A percentile compares a stretch with the other conserved stretches of the same genome.
Evolutionary conservation across 2,888 invertebrate species (phyloP).

Genomic region (Drosophila recens): DNA sequence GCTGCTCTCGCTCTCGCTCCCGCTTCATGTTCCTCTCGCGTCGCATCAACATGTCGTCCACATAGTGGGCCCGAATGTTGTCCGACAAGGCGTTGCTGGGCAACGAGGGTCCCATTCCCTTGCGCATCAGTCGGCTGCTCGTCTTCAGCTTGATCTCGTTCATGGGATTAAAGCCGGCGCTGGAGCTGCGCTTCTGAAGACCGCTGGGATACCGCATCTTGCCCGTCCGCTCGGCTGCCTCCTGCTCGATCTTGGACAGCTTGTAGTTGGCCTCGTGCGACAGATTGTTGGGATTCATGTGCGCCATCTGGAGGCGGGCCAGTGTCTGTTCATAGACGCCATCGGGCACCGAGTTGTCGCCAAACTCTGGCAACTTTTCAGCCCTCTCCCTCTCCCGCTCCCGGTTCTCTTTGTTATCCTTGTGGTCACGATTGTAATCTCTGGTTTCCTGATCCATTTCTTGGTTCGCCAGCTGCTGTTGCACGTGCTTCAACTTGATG

Average conservation of each 20-base stretch:
- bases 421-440: not conserved
- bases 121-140: conserved; percentile 79
- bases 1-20: conserved; percentile 10
- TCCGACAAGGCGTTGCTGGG: conserved; percentile 78
- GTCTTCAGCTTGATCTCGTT: conserved; percentile 83
- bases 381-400: conserved; percentile 3
- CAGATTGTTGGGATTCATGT: conserved; percentile 75
- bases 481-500: conserved; percentile 45
- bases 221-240: conserved; percentile 67
- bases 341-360: conserved; percentile 37
- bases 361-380: conserved; percentile 7
- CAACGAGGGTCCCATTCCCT: conserved; percentile 80
- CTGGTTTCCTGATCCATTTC: conserved; percentile 19
- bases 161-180: conserved; percentile 73
- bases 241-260: conserved; percentile 84
- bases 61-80: conserved; percentile 45
- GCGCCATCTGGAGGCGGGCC: conserved; percentile 34
- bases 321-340: conserved; percentile 67
- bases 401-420: conserved; percentile 1
- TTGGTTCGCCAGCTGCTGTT: conserved; percentile 25
- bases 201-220: conserved; percentile 21
- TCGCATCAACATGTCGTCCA: conserved; percentile 60
- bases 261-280: conserved; percentile 85
- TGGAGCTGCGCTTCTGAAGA: conserved; percentile 48
- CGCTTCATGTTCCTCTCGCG: conserved; percentile 47